phyloP scores from a whole-genome alignment of 2,113 vertebrate species.

The Microcebus murinus region DNA sequence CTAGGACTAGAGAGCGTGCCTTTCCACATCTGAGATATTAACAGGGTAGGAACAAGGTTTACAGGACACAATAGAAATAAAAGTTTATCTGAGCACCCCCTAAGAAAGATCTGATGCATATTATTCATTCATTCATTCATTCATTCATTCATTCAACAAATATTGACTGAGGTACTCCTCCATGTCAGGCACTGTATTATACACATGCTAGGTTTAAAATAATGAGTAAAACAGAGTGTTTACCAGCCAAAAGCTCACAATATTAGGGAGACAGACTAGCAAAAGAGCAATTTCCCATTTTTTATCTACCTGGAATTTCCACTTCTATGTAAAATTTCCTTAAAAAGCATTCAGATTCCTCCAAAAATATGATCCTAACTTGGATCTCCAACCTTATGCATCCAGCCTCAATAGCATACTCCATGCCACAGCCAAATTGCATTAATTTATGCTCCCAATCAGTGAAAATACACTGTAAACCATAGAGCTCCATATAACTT shows the following conservation, averaged over 20 bases:
- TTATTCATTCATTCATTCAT: not conserved
- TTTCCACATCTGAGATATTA: not conserved
- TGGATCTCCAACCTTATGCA: not conserved
- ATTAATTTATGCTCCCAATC: not conserved
- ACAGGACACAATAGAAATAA: not conserved
- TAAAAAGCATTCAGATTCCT: not conserved
- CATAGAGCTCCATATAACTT: not conserved
- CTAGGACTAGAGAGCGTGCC: not conserved
- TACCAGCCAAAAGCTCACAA: not conserved
- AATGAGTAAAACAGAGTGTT: not conserved
- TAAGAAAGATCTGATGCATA: not conserved
- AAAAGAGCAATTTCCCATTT: not conserved
- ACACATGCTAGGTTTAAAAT: not conserved
- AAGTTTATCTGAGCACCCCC: not conserved
- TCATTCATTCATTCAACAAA: not conserved
- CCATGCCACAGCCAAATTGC: not conserved
- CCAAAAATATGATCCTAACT: not conserved
- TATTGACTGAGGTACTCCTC: not conserved
- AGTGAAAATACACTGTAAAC: not conserved
- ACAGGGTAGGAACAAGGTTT: not conserved
- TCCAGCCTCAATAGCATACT: not conserved
- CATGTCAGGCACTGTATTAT: not conserved
- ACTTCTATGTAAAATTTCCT: conserved; percentile 26
- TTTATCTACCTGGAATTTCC: not conserved
- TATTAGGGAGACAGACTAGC: not conserved